These are phyloP conservation scores for Drosophila arawakana DNA, from an alignment of 1,140 invertebrate genomes.

Conservation along the genomic window DNA sequence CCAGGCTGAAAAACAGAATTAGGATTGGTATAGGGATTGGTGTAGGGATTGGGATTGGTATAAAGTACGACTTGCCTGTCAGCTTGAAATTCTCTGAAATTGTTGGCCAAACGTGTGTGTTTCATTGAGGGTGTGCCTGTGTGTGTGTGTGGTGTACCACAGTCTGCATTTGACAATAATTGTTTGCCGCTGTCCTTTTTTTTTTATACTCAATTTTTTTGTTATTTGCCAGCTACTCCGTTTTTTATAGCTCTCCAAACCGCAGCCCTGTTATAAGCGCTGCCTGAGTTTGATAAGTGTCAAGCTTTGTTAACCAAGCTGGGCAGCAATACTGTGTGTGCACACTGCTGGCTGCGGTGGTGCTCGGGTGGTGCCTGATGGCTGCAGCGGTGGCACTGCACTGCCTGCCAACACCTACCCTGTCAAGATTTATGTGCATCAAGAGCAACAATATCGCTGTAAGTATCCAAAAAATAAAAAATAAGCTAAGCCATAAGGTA, in stretches of 20 bases:
- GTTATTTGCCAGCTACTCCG: constrained; percentile 52
- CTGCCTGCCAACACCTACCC: not conserved
- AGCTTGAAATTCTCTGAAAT: constrained; percentile 45
- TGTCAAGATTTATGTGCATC: constrained; percentile 70
- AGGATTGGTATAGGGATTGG: not conserved
- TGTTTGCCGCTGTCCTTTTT: constrained; percentile 66
- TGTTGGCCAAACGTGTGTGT: constrained; percentile 13
- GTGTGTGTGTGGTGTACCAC: constrained; percentile 19
- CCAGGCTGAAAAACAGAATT: not conserved
- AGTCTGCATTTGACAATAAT: constrained; percentile 74
- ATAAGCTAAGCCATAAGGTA: not conserved
- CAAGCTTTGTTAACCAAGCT: constrained; percentile 53
- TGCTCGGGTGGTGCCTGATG: not conserved
- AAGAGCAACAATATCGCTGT: constrained; percentile 53
- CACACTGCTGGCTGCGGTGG: constrained; percentile 18
- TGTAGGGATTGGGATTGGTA: not conserved
- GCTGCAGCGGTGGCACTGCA: too few species aligned
- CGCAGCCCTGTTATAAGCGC: constrained; percentile 48
- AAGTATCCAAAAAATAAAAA: constrained; percentile 8
- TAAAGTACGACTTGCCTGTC: constrained; percentile 8
- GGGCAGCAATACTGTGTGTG: not conserved
- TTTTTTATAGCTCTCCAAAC: constrained; percentile 53
- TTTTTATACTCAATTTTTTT: constrained; percentile 13
- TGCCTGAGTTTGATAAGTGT: constrained; percentile 53
- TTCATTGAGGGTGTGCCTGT: not conserved